phyloP scores from a whole-genome alignment of 2,113 vertebrate genomes.

The Malurus cyaneus region DNA sequence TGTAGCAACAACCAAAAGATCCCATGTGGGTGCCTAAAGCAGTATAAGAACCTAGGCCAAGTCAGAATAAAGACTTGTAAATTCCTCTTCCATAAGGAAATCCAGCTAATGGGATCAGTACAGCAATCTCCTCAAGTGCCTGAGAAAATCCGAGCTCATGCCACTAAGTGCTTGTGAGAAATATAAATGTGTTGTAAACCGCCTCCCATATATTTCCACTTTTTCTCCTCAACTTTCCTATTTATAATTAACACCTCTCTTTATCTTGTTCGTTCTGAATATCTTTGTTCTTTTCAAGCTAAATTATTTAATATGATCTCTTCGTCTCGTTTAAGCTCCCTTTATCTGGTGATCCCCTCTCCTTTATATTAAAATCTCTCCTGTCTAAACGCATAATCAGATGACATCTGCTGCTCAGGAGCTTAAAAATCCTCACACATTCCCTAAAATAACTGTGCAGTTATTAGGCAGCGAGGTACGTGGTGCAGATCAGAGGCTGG shows the following conservation, averaged over 20 bases:
- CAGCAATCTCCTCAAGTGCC: neutral
- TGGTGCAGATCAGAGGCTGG: neutral
- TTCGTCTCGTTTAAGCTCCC: slow-evolving; percentile 52
- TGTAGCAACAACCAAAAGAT: neutral
- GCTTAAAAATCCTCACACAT: neutral
- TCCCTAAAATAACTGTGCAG: neutral
- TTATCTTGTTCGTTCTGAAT: slow-evolving; percentile 65
- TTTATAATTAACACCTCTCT: slow-evolving; percentile 71
- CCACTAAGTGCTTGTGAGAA: slow-evolving; percentile 53
- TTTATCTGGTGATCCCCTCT: slow-evolving; percentile 61
- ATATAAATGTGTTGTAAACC: slow-evolving; percentile 66
- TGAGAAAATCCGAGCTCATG: slow-evolving; percentile 16
- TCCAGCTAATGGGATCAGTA: neutral
- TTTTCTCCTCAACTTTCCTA: slow-evolving; percentile 62
- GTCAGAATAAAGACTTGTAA: neutral
- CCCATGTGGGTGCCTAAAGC: neutral
- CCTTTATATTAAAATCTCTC: slow-evolving; percentile 61
- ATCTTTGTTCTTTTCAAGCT: slow-evolving; percentile 62
- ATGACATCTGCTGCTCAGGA: neutral
- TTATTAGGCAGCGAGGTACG: neutral
- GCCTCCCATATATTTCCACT: slow-evolving; percentile 62
- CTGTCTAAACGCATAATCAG: slow-evolving; percentile 53
- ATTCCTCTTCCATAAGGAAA: neutral
- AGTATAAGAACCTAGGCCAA: neutral
- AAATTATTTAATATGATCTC: slow-evolving; percentile 64